Evolutionary conservation across 2,797 vertebrate genomes (phyloP), one percentile per base, ranked within the genome.

Genomic region (Gymnodraco acuticeps): DNA sequence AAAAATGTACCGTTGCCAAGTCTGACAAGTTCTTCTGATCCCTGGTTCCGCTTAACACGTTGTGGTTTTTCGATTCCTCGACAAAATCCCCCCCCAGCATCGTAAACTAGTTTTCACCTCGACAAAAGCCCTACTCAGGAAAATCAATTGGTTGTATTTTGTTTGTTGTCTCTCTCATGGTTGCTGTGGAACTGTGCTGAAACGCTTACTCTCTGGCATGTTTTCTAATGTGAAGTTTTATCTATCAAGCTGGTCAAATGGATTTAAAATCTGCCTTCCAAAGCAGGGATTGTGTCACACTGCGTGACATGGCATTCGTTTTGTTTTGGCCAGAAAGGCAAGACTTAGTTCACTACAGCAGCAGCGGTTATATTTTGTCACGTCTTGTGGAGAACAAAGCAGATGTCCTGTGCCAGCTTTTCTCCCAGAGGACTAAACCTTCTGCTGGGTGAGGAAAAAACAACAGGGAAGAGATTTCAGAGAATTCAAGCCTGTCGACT

Each of bases 11-110:
- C 62, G 5, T 75, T 78, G 86, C 85, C 78, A 84, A 70, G 76
- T 79, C 58, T 87, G 84, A 89, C 85, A 90, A 85, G 78, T 83
- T 86, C 61, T 69, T 80, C 81, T 81, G 83, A 87, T 85, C 83
- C 66, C 59, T 42, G 60, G 75, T 88, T 91, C 80, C 69, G 3
- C 77, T 82, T 87, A 75, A 70, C 74, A 70, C 73, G 64, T 74
- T 63, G 48, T 67, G 70, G 56, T 71, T 81, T 62, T 82, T 70
- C 41, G 31, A 78, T 87, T 73, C 78, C 33, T 80, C 31, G 1
- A 68, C 70, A 48, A 75, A 88, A 82, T 82, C 60, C 65, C 15
- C 68, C 63, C 58, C 48, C 68, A 55, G 73, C 77, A 59, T 61
- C 19, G 16, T 47, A 73, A 83, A 78, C 72, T 63, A 64, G 58